phyloP scores from a whole-genome alignment of 2,888 invertebrate genomes.

The Schrankia costaestrigalis region DNA sequence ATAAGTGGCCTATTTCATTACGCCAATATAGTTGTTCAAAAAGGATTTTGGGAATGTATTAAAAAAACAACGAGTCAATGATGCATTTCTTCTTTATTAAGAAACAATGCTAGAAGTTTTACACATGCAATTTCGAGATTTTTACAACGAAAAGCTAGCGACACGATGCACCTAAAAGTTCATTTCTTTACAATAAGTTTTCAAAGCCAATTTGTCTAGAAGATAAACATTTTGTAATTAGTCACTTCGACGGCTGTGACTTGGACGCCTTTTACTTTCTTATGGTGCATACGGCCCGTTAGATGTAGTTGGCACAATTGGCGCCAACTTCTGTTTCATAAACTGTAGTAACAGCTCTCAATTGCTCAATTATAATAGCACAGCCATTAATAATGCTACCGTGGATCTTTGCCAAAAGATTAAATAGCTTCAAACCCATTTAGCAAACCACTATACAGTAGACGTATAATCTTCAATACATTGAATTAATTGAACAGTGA shows the following conservation, averaged over 20 bases:
- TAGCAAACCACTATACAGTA: slow-evolving; percentile 31
- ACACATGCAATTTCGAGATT: slow-evolving; percentile 60
- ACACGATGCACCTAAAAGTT: slow-evolving; percentile 41
- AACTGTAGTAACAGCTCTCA: slow-evolving; percentile 17
- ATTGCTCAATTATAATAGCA: slow-evolving; percentile 53
- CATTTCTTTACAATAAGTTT: slow-evolving; percentile 13
- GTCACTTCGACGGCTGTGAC: slow-evolving; percentile 12
- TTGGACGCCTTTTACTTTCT: no score
- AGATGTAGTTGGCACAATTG: slow-evolving; percentile 34
- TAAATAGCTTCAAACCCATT: slow-evolving; percentile 36
- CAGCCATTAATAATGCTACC: slow-evolving; percentile 64
- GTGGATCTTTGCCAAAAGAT: slow-evolving; percentile 53
- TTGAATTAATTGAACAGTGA: slow-evolving; percentile 44
- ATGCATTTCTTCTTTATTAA: slow-evolving; percentile 67
- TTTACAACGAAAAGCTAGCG: slow-evolving; percentile 44
- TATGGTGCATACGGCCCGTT: slow-evolving; percentile 41
- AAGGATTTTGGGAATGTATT: background rate
- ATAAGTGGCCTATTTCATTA: no score
- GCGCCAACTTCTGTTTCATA: slow-evolving; percentile 26
- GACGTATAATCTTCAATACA: slow-evolving; percentile 34
- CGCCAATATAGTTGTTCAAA: background rate
- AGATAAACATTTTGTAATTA: slow-evolving; percentile 12
- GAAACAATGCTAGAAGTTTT: slow-evolving; percentile 57
- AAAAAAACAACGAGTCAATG: slow-evolving; percentile 30
- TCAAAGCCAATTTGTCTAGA: slow-evolving; percentile 22